Conservation (phyloP, 2,888 invertebrate genomes). For the Allacma fusca region DNA sequence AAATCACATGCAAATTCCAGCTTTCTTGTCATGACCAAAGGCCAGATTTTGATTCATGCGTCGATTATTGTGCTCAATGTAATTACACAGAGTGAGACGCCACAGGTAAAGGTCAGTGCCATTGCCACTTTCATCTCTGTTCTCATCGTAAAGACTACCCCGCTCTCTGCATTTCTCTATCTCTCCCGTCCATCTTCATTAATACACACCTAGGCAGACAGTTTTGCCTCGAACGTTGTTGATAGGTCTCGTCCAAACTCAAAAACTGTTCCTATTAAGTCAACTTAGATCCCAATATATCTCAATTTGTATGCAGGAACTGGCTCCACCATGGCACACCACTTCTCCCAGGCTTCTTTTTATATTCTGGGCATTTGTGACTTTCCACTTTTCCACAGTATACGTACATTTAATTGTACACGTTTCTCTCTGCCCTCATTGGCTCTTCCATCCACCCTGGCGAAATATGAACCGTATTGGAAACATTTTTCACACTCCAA, state of each 20-base stretch:
- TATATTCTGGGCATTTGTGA: too few relatives aligned
- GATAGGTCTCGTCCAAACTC: not conserved
- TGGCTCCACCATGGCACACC: not conserved
- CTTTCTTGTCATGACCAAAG: slow-evolving; percentile 45
- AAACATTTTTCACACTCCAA: too few relatives aligned
- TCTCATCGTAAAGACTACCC: not conserved
- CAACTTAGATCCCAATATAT: slow-evolving; percentile 20
- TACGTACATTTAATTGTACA: too few relatives aligned
- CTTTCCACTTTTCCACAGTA: not conserved
- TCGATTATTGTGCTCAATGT: slow-evolving; percentile 50
- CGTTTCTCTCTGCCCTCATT: too few relatives aligned
- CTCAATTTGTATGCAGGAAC: slow-evolving; percentile 25
- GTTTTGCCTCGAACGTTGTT: slow-evolving; percentile 25
- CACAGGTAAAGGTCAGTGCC: slow-evolving; percentile 53
- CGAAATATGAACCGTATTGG: too few relatives aligned
- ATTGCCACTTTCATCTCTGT: slow-evolving; percentile 23
- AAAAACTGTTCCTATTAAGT: slow-evolving; percentile 11
- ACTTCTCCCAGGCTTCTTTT: too few relatives aligned
- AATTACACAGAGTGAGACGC: slow-evolving; percentile 51
- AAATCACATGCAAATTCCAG: slow-evolving; percentile 37
- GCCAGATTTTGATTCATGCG: slow-evolving; percentile 48
- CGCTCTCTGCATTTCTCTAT: slow-evolving; percentile 21
- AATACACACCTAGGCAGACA: slow-evolving; percentile 33
- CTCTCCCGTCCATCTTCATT: slow-evolving; percentile 39
- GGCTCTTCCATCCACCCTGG: too few relatives aligned